Conservation (phyloP, 2,888 invertebrate species). For the Chrysolina americana region DNA sequence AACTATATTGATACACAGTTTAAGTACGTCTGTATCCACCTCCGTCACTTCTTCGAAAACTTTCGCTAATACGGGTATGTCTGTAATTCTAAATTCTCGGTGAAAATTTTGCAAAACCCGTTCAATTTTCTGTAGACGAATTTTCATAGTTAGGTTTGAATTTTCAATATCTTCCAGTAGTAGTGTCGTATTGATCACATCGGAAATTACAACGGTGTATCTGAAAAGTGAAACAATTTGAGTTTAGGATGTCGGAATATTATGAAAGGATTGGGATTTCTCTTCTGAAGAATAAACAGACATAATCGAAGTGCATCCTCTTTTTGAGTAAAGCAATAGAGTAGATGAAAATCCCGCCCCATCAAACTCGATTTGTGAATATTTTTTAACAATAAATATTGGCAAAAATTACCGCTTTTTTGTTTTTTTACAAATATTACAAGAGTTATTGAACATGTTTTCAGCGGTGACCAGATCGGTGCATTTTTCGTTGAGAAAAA, state of each 20-base stretch:
- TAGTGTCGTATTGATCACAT: slow-evolving; percentile 29
- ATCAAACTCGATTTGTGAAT: too few relatives aligned
- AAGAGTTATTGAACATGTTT: too few relatives aligned
- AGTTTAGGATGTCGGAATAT: not conserved
- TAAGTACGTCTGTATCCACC: slow-evolving; percentile 19
- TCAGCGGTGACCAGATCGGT: too few relatives aligned
- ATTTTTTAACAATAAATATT: too few relatives aligned
- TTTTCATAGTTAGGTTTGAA: slow-evolving; percentile 2
- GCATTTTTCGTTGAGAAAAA: too few relatives aligned
- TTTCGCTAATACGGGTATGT: slow-evolving; percentile 28
- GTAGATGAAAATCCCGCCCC: too few relatives aligned
- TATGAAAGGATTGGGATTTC: not conserved
- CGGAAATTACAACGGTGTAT: slow-evolving; percentile 28
- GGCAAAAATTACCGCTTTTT: too few relatives aligned
- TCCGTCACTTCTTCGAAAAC: slow-evolving; percentile 19
- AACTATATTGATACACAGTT: slow-evolving; percentile 19
- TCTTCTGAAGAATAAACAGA: too few relatives aligned
- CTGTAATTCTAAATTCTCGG: slow-evolving; percentile 18
- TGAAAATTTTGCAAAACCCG: not conserved
- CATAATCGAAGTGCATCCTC: too few relatives aligned
- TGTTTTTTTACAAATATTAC: too few relatives aligned
- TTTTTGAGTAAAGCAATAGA: too few relatives aligned
- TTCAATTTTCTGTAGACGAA: not conserved
- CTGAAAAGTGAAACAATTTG: slow-evolving; percentile 25
- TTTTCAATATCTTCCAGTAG: slow-evolving; percentile 30